Base-by-base conservation (phyloP, 2,888 invertebrate species). In the Drosophila eohydei region DNA sequence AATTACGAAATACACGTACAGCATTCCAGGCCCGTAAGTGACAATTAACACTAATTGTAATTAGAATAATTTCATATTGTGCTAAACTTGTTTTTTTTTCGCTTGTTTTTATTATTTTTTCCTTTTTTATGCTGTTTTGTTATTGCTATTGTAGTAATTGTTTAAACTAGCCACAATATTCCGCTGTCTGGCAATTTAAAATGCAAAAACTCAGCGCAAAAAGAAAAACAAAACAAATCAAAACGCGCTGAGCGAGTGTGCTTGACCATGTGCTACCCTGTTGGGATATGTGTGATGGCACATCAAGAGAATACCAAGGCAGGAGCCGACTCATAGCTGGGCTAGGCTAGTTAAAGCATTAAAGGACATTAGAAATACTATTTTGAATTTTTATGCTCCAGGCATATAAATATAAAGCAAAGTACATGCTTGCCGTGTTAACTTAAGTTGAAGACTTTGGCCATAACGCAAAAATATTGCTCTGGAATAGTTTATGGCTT, bases 21-120 rank as follows among this genome's bases (percentile, higher is more conserved):
- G 57, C 74, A 85, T 84, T 82, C 66, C 72, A 28, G 54, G 40
- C 43, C 78, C 71, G 74, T 81, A 86, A 86, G 89, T 88, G 86
- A 89, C 86, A 86, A 86, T 86, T 89, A 86, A 86, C 89, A 88
- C 86, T 89, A 86, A 86, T 86, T 89, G 89, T 82, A 88, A 86
- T 86, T 86, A 86, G 82, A 82, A 89, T 88, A 87, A 87, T 86
- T 89, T 89, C 79, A 84, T 87, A 87, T 87, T 83, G 82, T 82
- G 60, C 57, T 44, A 30, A 38, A 75, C 43, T 56, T 57, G 52
- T 56, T 65, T 30, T 41, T 59, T 43, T 62, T 8, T 4, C 54
- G 55, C 32, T 32, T 52, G 26, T 54, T 66, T 55, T 69, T 63
- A 46, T 54, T 46, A 48, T 34, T 69, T 58, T 32, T 32, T 30